Conservation (phyloP, 23 tunicate genomes). For the Halocynthia roretzi region DNA sequence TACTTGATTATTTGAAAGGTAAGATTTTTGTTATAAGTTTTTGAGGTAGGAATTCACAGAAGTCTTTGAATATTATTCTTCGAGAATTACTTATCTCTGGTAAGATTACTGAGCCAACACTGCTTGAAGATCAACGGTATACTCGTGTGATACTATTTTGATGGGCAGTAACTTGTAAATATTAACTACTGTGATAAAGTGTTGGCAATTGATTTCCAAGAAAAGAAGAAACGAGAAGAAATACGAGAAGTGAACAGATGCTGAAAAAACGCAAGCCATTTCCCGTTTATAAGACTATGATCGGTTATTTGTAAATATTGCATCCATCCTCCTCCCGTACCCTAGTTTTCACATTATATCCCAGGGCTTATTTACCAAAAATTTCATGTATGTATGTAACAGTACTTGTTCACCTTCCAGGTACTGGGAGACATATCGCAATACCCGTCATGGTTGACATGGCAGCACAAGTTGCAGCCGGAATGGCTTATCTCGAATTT, state of each 20-base stretch:
- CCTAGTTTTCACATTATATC: neutral
- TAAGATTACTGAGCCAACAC: too few relatives aligned
- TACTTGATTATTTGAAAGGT: conserved; percentile 72
- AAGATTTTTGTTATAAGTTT: neutral
- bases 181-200: too few relatives aligned
- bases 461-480: conserved; percentile 89
- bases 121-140: too few relatives aligned
- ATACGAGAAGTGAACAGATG: too few relatives aligned
- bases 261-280: too few relatives aligned
- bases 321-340: neutral
- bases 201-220: too few relatives aligned
- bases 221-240: too few relatives aligned
- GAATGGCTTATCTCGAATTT: conserved; percentile 88
- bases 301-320: neutral
- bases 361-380: neutral
- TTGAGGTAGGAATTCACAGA: too few relatives aligned
- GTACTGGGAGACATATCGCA: conserved; percentile 36
- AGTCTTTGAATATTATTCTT: too few relatives aligned
- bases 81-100: too few relatives aligned
- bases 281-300: neutral
- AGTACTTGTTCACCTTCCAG: conserved; percentile 9
- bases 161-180: too few relatives aligned
- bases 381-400: neutral
- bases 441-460: conserved; percentile 72
- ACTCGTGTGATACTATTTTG: too few relatives aligned